A percentile compares a stretch with the other conserved stretches of the same genome.
Conservation (phyloP, 2,888 invertebrate genomes). For the Epirrhoe alternata region DNA sequence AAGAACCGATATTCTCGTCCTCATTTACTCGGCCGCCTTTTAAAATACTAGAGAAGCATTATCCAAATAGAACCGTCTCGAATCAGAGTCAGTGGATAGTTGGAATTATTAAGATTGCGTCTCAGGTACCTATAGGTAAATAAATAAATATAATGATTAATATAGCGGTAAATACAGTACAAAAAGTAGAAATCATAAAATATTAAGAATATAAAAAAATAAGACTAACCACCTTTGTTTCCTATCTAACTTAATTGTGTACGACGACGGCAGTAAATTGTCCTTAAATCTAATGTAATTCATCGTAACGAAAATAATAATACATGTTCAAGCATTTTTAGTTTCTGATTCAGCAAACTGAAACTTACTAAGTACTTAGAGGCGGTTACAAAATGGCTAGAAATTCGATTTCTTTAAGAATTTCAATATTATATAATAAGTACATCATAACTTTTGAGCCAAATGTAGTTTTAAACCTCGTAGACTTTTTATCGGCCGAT, state of each 20-base stretch:
- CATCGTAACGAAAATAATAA: conserved; percentile 12
- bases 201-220: conserved; percentile 13
- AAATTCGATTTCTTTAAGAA: conserved; percentile 34
- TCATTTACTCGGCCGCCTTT: neutral
- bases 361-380: conserved; percentile 24
- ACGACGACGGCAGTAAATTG: conserved; percentile 26
- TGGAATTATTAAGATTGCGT: conserved; percentile 32
- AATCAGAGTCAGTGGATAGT: conserved; percentile 8
- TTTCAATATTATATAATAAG: conserved; percentile 8
- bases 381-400: conserved; percentile 38
- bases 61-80: neutral
- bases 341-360: conserved; percentile 3
- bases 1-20: too few relatives aligned
- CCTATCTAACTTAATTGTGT: conserved; percentile 18
- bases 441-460: conserved; percentile 9
- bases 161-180: conserved; percentile 6
- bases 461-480: neutral
- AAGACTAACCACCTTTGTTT: conserved; percentile 20
- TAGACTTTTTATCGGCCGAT: too few relatives aligned
- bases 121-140: conserved; percentile 32
- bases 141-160: conserved; percentile 15
- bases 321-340: conserved; percentile 22
- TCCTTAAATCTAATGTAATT: conserved; percentile 23
- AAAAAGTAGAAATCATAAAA: conserved; percentile 20
- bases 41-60: neutral